These are phyloP conservation scores for Agrochola lota DNA, from an alignment of 2,888 invertebrate species.

Conservation along the genomic window DNA sequence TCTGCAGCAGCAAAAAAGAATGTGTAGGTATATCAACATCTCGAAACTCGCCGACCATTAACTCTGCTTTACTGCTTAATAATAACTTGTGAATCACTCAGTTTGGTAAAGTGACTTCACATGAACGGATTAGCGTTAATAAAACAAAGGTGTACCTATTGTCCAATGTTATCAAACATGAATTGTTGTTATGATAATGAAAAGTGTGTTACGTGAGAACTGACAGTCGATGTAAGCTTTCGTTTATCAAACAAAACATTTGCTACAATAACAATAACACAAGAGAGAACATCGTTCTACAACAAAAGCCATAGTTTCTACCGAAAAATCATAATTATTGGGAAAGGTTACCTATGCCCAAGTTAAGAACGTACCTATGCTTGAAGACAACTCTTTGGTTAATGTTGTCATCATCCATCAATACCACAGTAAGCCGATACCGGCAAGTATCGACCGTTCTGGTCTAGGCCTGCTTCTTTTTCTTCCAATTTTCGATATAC, in stretches of 20 bases:
- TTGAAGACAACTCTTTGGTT: background rate
- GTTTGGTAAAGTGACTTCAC: background rate
- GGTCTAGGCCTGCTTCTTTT: background rate
- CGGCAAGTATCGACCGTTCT: background rate
- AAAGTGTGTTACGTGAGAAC: constrained; percentile 39
- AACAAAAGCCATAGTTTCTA: background rate
- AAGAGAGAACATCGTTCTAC: background rate
- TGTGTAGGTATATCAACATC: too few species aligned
- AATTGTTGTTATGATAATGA: constrained; percentile 13
- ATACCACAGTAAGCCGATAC: too few species aligned
- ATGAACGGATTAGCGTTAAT: background rate
- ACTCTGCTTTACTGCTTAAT: background rate
- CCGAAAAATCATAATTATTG: background rate
- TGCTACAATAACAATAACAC: constrained; percentile 5
- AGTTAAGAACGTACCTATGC: background rate
- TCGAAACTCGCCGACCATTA: background rate
- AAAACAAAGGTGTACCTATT: constrained; percentile 12
- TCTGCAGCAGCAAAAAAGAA: background rate
- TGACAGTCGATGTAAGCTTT: constrained; percentile 13
- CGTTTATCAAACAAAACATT: constrained; percentile 3
- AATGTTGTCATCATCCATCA: background rate
- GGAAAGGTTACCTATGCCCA: background rate
- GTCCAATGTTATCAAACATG: constrained; percentile 28
- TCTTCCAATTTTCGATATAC: background rate
- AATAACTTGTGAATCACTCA: background rate